Percentiles rank a stretch among this genome's conserved stretches.
These are phyloP conservation scores for Drosophila ercepeae DNA, from an alignment of 1,140 invertebrate genomes.

Conservation along the genomic window DNA sequence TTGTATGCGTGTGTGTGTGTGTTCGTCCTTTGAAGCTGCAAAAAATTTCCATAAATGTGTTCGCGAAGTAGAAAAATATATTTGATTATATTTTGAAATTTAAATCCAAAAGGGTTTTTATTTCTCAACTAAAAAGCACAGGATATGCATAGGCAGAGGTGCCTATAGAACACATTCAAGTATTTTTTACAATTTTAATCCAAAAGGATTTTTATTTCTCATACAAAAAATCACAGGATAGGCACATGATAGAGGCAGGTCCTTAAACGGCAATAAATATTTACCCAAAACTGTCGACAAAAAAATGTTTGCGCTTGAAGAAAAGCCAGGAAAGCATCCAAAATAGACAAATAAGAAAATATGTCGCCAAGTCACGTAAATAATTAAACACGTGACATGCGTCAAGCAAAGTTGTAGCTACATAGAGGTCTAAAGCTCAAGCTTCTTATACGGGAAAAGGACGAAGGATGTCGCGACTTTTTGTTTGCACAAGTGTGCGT, in stretches of 20 bases:
- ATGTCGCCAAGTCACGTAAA: constrained; percentile 73
- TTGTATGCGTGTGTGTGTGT: constrained; percentile 52
- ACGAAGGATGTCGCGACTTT: constrained; percentile 31
- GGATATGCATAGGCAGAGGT: too few relatives aligned
- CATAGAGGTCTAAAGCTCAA: constrained; percentile 10
- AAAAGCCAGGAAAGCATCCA: constrained; percentile 8
- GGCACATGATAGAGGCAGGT: too few relatives aligned
- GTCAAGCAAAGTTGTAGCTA: constrained; percentile 40
- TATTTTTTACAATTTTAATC: not conserved
- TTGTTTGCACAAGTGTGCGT: constrained; percentile 46
- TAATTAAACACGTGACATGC: constrained; percentile 78
- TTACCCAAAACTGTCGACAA: constrained; percentile 31
- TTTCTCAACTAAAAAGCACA: not conserved
- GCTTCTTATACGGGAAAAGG: not conserved
- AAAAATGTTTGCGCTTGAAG: constrained; percentile 8
- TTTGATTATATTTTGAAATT: not conserved
- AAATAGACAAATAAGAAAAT: constrained; percentile 29
- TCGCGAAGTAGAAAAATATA: constrained; percentile 18
- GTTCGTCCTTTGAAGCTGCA: constrained; percentile 29
- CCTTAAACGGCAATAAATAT: constrained; percentile 53
- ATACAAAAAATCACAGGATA: too few relatives aligned
- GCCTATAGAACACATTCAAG: constrained; percentile 18
- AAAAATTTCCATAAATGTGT: constrained; percentile 23
- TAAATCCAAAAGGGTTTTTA: not conserved
- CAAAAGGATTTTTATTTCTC: not conserved